Conservation (phyloP, 2,797 vertebrate genomes). For the Amniataba percoides region DNA sequence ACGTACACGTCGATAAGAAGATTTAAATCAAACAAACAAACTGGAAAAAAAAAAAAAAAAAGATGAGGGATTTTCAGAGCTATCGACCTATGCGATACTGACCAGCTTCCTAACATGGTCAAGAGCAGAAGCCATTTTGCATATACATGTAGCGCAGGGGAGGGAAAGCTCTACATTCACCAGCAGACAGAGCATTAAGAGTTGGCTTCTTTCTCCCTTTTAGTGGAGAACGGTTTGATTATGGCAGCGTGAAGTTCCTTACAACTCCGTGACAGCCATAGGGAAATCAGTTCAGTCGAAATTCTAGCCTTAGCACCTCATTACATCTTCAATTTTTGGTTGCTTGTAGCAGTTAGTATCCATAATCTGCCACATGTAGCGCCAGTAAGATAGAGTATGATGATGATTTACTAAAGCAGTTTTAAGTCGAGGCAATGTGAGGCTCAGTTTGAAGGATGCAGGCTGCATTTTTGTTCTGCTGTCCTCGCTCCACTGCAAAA, state of each 20-base stretch:
- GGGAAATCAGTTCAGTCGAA: conserved; percentile 59
- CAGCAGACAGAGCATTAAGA: conserved; percentile 63
- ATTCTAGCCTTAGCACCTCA: conserved; percentile 57
- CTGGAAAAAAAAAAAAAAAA: conserved; percentile 12
- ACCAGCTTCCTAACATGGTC: conserved; percentile 88
- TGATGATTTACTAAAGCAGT: conserved; percentile 46
- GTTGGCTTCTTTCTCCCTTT: conserved; percentile 68
- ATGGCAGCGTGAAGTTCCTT: conserved; percentile 69
- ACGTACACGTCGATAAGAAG: conserved; percentile 78
- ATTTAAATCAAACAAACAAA: conserved; percentile 23
- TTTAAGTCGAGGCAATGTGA: conserved; percentile 48
- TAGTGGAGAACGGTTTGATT: conserved; percentile 65
- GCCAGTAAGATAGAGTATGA: conserved; percentile 43
- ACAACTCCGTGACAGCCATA: conserved; percentile 59
- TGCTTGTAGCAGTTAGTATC: conserved; percentile 59
- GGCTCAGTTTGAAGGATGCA: conserved; percentile 60
- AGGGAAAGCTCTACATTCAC: conserved; percentile 83
- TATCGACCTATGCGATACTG: conserved; percentile 92
- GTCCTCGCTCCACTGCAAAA: conserved; percentile 73
- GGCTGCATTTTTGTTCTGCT: conserved; percentile 71
- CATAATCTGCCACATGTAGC: conserved; percentile 58
- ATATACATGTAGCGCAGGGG: conserved; percentile 34
- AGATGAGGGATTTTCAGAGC: conserved; percentile 83
- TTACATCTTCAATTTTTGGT: conserved; percentile 62
- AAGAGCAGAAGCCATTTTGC: conserved; percentile 80